These are phyloP conservation scores for Phaenicophaeus curvirostris DNA, from an alignment of 2,797 vertebrate genomes.

Conservation along the genomic window DNA sequence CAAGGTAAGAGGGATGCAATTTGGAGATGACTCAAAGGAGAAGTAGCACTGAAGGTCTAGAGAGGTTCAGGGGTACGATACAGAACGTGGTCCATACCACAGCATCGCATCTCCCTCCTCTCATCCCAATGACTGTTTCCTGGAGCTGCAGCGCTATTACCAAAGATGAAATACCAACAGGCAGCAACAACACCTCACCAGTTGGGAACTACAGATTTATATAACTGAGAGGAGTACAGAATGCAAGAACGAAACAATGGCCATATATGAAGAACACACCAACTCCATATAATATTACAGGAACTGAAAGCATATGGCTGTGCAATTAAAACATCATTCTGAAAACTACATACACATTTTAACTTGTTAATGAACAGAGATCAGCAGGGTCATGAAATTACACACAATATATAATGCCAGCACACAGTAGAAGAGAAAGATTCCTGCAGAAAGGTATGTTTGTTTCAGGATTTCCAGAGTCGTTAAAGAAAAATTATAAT, in stretches of 20 bases:
- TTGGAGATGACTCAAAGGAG: background rate
- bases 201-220: background rate
- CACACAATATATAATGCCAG: background rate
- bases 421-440: background rate
- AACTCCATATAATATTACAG: background rate
- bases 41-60: background rate
- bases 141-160: background rate
- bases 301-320: background rate
- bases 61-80: background rate
- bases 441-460: background rate
- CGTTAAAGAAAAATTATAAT: background rate
- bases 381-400: background rate
- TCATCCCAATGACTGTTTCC: background rate
- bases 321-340: background rate
- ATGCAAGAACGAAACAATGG: background rate
- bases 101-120: background rate
- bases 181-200: background rate
- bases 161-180: background rate
- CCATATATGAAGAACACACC: background rate
- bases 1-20: background rate
- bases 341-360: background rate
- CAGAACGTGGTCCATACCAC: background rate
- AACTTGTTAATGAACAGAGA: background rate
- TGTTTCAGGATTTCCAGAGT: background rate
- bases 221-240: background rate